Evolutionary conservation across 2,797 vertebrate species (phyloP).

Genomic region (Chelon auratus): DNA sequence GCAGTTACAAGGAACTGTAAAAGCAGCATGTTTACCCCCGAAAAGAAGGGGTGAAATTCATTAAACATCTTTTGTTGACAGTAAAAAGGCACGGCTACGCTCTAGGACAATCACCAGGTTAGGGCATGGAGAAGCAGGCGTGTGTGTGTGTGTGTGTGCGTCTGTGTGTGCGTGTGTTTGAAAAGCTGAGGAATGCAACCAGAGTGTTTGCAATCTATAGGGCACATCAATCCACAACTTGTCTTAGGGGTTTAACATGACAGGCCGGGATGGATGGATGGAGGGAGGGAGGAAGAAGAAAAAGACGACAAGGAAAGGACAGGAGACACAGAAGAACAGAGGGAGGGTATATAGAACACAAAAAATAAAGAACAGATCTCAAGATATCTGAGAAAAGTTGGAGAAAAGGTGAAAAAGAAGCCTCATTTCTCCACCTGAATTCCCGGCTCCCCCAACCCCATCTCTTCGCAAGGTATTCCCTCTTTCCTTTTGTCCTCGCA

Average conservation of each 20-base stretch:
- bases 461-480: conserved; percentile 12
- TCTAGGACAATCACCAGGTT: conserved; percentile 52
- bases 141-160: conserved; percentile 21
- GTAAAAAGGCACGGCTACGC: conserved; percentile 43
- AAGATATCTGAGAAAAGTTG: background rate
- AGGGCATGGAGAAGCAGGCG: conserved; percentile 29
- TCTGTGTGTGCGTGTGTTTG: conserved; percentile 17
- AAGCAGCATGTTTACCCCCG: conserved; percentile 46
- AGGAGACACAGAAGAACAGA: background rate
- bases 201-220: conserved; percentile 51
- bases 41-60: conserved; percentile 64
- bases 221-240: conserved; percentile 43
- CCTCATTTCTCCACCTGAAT: conserved; percentile 33
- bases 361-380: background rate
- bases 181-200: conserved; percentile 60
- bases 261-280: conserved; percentile 20
- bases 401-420: background rate
- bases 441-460: background rate
- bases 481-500: conserved; percentile 62
- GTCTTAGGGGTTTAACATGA: conserved; percentile 10
- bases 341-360: background rate
- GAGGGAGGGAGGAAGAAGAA: background rate
- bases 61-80: conserved; percentile 65
- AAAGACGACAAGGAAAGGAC: background rate
- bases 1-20: conserved; percentile 56